Evolutionary conservation across 2,888 invertebrate species (phyloP), one percentile per base, ranked within the genome.

Genomic region (Priocnemis perturbator): DNA sequence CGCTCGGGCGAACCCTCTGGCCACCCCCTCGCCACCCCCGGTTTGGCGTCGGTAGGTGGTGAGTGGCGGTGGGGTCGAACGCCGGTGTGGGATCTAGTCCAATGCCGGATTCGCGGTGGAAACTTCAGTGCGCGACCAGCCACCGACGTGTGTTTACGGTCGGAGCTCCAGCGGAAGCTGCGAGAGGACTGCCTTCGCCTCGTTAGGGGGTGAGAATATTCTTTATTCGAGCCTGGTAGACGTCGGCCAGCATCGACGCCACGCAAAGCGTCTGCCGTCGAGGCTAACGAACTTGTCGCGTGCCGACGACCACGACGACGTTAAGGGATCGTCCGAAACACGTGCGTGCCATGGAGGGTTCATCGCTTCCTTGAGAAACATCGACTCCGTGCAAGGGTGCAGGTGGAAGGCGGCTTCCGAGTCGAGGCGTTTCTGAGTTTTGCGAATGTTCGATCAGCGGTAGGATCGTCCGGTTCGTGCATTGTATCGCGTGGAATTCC

Each of bases 41-140:
- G 64, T 52, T 71, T 72, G 63, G 60, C 69, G 75, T 59, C 64
- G 71, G 61, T 55, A 75, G 78, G 68, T 63, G 69, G 64, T 66
- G 79, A 57, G 53, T 55, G 55, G 63, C 23, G 64, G 70, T 68
- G 53, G 60, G 68, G 71, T 64, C 50, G 68, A 67, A 71, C 47
- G 52, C 57, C 56, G 71, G 21, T 53, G 53, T 37, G 60, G 65
- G 37, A 44, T n/a, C 74, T 72, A 74, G 74, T 71, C 77, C 79
- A 82, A 82, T 83, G 83, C 82, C 79, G 82, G 83, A 83, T 83
- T 81, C 82, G 78, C 73, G 74, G 81, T 74, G 77, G 83, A 83
- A 84, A 86, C 81, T 86, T 87, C 88, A 88, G 88, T 88, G 82
- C 86, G 88, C 88, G 88, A 85, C 84, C 84, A 86, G 85, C 87